phyloP scores from a whole-genome alignment of 2,113 vertebrate genomes.

The Reinhardtius hippoglossoides region DNA sequence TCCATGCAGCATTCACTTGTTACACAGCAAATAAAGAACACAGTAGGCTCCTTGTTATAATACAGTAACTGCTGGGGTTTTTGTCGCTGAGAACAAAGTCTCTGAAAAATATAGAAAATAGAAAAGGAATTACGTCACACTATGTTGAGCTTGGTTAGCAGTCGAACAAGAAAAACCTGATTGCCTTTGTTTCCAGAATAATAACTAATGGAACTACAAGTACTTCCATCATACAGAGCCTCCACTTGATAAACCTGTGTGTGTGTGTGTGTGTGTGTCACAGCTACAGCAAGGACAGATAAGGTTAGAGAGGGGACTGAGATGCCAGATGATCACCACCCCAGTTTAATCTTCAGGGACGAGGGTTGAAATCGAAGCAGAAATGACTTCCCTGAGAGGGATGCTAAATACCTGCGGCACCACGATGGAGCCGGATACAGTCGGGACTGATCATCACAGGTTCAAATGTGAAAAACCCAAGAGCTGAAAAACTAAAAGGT shows the following conservation, averaged over 20 bases:
- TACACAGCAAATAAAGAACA: background rate
- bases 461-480: background rate
- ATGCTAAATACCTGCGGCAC: slow-evolving; percentile 35
- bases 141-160: background rate
- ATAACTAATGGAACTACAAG: background rate
- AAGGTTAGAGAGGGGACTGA: slow-evolving; percentile 19
- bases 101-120: background rate
- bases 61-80: background rate
- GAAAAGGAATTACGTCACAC: background rate
- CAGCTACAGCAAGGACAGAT: slow-evolving; percentile 18
- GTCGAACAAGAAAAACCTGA: background rate
- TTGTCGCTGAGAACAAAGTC: background rate
- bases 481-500: background rate
- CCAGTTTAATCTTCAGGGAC: slow-evolving; percentile 26
- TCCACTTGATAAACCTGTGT: background rate
- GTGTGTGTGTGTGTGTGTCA: background rate
- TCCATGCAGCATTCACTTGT: background rate
- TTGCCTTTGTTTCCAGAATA: background rate
- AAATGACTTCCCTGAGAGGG: slow-evolving; percentile 43
- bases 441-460: background rate
- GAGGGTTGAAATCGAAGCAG: slow-evolving; percentile 31
- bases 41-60: background rate
- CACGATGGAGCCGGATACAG: slow-evolving; percentile 2
- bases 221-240: background rate
- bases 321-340: slow-evolving; percentile 29